A percentile compares a stretch with the other conserved stretches of the same genome.
Evolutionary conservation across 2,888 invertebrate species (phyloP).

Genomic region (Amblyjoppa proteus): DNA sequence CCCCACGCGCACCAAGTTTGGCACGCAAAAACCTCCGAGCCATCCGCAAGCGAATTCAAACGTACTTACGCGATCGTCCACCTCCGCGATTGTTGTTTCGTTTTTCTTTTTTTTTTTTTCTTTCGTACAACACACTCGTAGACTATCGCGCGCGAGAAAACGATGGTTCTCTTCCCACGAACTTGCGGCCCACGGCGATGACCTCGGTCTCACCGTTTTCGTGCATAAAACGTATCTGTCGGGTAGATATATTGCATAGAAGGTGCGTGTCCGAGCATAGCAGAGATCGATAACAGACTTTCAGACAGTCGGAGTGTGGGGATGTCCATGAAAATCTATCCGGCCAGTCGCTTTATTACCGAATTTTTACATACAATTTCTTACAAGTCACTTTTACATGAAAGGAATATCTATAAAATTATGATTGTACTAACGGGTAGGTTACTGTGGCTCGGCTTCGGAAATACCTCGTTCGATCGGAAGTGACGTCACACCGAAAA

Average conservation of each 20-base stretch:
- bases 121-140: background rate
- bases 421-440: background rate
- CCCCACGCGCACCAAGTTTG: conserved; percentile 63
- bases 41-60: conserved; percentile 44
- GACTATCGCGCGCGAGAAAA: background rate
- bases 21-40: conserved; percentile 52
- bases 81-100: conserved; percentile 55
- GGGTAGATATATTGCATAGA: conserved; percentile 20
- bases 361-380: background rate
- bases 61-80: conserved; percentile 53
- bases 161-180: conserved; percentile 55
- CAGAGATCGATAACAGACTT: conserved; percentile 63
- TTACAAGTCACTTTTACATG: background rate
- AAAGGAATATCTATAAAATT: background rate
- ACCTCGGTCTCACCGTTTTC: conserved; percentile 69
- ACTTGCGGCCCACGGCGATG: conserved; percentile 69
- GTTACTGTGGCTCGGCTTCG: too few relatives aligned
- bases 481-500: background rate
- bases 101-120: background rate
- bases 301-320: conserved; percentile 23
- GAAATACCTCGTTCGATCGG: too few relatives aligned
- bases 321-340: background rate
- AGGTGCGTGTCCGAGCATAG: conserved; percentile 61
- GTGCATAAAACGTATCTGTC: conserved; percentile 63
- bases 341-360: background rate